These are phyloP conservation scores for Drosophila atroscutellata DNA, from an alignment of 2,888 invertebrate genomes.

Conservation along the genomic window DNA sequence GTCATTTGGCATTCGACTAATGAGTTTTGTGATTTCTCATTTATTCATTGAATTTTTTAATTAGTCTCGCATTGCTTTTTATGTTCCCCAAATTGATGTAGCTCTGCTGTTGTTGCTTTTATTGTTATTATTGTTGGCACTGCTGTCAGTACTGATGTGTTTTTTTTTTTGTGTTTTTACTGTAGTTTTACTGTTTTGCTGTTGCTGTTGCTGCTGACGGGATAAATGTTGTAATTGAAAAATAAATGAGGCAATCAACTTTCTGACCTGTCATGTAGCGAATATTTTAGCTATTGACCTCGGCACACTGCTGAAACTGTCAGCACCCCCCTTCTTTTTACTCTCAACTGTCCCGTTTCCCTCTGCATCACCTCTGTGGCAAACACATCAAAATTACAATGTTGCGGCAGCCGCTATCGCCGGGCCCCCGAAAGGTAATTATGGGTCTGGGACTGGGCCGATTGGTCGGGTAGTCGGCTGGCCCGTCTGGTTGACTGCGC, in stretches of 20 bases:
- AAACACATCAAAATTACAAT: conserved; percentile 70
- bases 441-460: conserved; percentile 52
- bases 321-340: background rate
- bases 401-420: conserved; percentile 61
- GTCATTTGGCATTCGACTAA: conserved; percentile 69
- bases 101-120: conserved; percentile 10
- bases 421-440: conserved; percentile 65
- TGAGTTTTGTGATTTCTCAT: conserved; percentile 79
- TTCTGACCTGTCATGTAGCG: conserved; percentile 78
- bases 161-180: conserved; percentile 26
- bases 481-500: conserved; percentile 34
- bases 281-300: conserved; percentile 80
- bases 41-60: conserved; percentile 80
- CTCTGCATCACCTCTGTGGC: conserved; percentile 24
- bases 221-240: conserved; percentile 80
- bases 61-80: conserved; percentile 72
- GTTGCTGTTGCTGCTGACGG: conserved; percentile 45
- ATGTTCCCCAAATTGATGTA: conserved; percentile 41
- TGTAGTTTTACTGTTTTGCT: conserved; percentile 20
- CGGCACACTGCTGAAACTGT: conserved; percentile 37
- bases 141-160: conserved; percentile 17
- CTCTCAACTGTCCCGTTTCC: background rate
- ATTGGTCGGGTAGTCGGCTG: background rate
- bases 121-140: conserved; percentile 20
- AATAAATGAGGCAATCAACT: conserved; percentile 79